Evolutionary conservation across 2,113 vertebrate species (phyloP).

Genomic region (Otis tarda): DNA sequence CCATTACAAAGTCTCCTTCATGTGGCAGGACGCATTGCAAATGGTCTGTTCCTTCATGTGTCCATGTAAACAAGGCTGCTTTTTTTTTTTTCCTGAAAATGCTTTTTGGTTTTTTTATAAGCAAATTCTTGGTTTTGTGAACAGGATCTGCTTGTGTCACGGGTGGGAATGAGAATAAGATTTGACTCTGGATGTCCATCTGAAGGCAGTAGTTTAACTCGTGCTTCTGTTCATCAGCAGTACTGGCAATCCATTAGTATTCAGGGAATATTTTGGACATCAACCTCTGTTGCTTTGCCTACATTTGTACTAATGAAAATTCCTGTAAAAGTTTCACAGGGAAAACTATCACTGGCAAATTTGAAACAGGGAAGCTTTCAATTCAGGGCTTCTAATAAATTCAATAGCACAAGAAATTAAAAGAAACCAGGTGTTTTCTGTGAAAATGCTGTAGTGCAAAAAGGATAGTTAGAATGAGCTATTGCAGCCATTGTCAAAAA

Average conservation of each 20-base stretch:
- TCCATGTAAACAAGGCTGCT: not conserved
- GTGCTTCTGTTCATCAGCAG: not conserved
- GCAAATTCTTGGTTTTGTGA: not conserved
- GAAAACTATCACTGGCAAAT: not conserved
- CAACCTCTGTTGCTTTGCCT: not conserved
- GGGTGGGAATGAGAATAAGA: not conserved
- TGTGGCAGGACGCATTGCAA: not conserved
- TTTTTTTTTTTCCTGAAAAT: not conserved
- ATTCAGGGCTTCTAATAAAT: not conserved
- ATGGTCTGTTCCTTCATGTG: not conserved
- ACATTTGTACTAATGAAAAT: not conserved
- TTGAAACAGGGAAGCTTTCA: not conserved
- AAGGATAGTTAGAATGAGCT: slow-evolving; percentile 35
- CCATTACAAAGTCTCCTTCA: not conserved
- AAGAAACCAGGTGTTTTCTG: not conserved
- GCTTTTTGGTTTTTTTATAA: not conserved
- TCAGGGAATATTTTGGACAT: not conserved
- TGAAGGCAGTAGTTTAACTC: not conserved
- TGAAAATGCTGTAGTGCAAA: not conserved
- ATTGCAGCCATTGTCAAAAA: slow-evolving; percentile 27
- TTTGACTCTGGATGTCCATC: not conserved
- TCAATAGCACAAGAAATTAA: slow-evolving; percentile 19
- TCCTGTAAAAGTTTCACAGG: not conserved
- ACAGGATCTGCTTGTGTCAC: not conserved
- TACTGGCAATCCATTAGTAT: not conserved